Evolutionary conservation across 2,797 vertebrate species (phyloP), one percentile per base, ranked within the genome.

Genomic region (Lepilemur septentrionalis): DNA sequence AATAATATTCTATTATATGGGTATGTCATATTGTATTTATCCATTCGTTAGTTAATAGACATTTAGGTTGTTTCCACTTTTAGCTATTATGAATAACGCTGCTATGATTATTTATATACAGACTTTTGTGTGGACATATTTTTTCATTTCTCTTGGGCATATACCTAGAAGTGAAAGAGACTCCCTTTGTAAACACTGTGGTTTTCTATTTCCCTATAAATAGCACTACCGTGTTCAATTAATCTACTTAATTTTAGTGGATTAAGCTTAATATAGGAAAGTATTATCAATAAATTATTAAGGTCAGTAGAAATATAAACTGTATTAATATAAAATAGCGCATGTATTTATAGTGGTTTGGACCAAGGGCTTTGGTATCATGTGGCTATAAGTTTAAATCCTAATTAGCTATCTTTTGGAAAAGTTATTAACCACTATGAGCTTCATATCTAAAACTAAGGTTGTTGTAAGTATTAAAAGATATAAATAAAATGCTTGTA

Each of bases 121-220:
- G 59, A 17, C n/a, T 88, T 93, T 48, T 92, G 41, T 83, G 22
- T 75, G 15, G n/a, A 43, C 8, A 38, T 81, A 89, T 61, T 70
- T 76, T 97, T 89, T 72, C 12, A 82, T 78, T 87, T 92, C 38
- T 90, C 72, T 81, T 95, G 10, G n/a, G 52, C 78, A 91, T 41
- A 91, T 50, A 78, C 4, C n/a, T 41, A 67, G 4, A 3, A 88
- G 11, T 81, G 0, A 30, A 93, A 91, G 46, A 91, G 41, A 1
- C 32, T 75, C 41, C 38, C 30, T 89, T 96, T 92, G 83, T 46
- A 96, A 91, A 84, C n/a, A 92, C 25, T 72, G 17, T 57, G 30
- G 88, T 75, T 90, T 95, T 93, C 25, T 90, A 57, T 35, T 90
- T 93, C 30, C n/a, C 30, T 91, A 8, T 43, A 79, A 72, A 78